Evolutionary conservation across 1,140 invertebrate species (phyloP).

Genomic region (Ips nitidus): DNA sequence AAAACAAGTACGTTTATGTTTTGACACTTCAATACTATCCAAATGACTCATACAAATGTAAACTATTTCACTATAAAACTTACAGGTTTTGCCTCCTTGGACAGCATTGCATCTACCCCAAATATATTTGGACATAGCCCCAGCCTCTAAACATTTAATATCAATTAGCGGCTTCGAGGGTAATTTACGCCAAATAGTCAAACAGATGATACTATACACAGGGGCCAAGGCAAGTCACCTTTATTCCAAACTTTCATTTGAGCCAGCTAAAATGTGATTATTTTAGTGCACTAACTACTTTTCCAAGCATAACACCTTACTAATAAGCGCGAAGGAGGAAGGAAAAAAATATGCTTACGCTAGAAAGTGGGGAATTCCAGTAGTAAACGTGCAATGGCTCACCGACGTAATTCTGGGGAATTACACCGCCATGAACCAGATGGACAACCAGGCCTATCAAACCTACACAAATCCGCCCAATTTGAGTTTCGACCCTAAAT

Average conservation of each 20-base stretch:
- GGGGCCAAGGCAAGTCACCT: constrained; percentile 75
- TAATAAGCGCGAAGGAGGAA: constrained; percentile 76
- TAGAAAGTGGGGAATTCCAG: constrained; percentile 82
- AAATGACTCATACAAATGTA: background rate
- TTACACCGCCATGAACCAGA: constrained; percentile 76
- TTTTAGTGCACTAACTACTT: constrained; percentile 67
- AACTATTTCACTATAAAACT: background rate
- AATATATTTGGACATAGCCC: constrained; percentile 75
- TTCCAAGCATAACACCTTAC: constrained; percentile 71
- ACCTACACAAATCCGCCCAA: constrained; percentile 76
- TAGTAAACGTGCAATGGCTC: constrained; percentile 92
- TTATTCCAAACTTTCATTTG: constrained; percentile 43
- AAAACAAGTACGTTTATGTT: constrained; percentile 58
- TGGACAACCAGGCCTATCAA: constrained; percentile 83
- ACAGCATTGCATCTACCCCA: constrained; percentile 88
- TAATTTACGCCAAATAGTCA: constrained; percentile 78
- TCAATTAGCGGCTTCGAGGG: constrained; percentile 83
- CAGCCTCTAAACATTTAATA: constrained; percentile 70
- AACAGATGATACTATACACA: constrained; percentile 78
- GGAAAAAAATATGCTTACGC: constrained; percentile 88
- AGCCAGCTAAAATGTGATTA: background rate
- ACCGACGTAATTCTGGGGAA: constrained; percentile 92
- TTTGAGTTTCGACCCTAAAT: constrained; percentile 82
- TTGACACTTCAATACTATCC: background rate
- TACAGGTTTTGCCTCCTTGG: constrained; percentile 75